phyloP scores from a whole-genome alignment of 2,888 invertebrate genomes.

The Epicampocera succincta region DNA sequence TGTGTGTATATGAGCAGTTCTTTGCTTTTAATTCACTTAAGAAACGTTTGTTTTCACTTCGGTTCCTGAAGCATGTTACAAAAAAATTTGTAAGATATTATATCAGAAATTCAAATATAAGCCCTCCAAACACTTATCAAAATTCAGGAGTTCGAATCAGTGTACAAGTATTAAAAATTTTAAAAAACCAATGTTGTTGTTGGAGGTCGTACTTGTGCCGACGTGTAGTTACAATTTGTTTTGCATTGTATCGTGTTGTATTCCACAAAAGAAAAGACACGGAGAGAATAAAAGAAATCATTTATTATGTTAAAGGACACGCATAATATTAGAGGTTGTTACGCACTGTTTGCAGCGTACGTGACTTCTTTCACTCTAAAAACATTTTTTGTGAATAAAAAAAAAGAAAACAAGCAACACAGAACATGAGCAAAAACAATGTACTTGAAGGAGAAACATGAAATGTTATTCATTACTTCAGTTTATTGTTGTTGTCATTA shows the following conservation, averaged over 20 bases:
- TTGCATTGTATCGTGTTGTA: conserved; percentile 22
- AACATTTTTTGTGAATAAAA: conserved; percentile 22
- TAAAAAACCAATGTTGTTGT: conserved; percentile 25
- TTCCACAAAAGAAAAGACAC: not conserved
- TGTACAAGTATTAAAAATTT: conserved; percentile 25
- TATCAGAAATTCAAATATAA: conserved; percentile 48
- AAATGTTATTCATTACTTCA: conserved; percentile 46
- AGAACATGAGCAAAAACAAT: conserved; percentile 3
- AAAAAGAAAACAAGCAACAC: conserved; percentile 13
- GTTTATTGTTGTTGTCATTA: conserved; percentile 28
- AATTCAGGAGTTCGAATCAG: conserved; percentile 22
- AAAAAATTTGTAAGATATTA: conserved; percentile 30
- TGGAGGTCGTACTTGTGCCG: conserved; percentile 22
- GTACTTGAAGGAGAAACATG: conserved; percentile 30
- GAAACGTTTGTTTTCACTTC: conserved; percentile 1
- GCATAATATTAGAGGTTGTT: conserved; percentile 69
- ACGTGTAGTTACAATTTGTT: conserved; percentile 45
- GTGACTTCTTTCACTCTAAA: conserved; percentile 57
- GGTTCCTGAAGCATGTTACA: conserved; percentile 7
- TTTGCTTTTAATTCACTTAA: conserved; percentile 11
- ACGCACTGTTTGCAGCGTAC: conserved; percentile 67
- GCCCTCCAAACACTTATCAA: conserved; percentile 11
- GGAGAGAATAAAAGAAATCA: conserved; percentile 21
- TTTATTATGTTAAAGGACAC: conserved; percentile 66
- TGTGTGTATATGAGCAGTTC: too few species aligned